Conservation (phyloP, 2,113 vertebrate genomes). For the Anser brachyrhynchus region DNA sequence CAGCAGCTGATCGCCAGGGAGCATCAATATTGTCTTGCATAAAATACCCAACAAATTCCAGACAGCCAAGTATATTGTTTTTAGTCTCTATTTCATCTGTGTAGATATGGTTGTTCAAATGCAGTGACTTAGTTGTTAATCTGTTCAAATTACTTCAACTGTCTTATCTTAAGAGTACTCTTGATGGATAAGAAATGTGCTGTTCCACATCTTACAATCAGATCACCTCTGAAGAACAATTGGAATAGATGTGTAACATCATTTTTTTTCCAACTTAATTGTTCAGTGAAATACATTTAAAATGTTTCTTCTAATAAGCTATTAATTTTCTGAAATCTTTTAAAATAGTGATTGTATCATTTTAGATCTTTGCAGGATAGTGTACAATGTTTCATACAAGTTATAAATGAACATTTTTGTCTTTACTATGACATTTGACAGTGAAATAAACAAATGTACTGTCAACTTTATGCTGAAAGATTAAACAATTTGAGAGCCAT, state of each 20-base stretch:
- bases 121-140: neutral
- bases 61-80: neutral
- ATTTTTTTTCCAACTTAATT: neutral
- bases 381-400: neutral
- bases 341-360: neutral
- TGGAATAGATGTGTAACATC: neutral
- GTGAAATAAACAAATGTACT: slow-evolving; percentile 59
- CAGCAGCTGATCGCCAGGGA: neutral
- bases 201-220: neutral
- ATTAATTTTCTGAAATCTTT: neutral
- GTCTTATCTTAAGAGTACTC: slow-evolving; percentile 9
- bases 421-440: slow-evolving; percentile 70
- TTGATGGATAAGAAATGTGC: neutral
- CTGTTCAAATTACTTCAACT: neutral
- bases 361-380: slow-evolving; percentile 23
- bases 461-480: slow-evolving; percentile 69
- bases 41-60: neutral
- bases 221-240: neutral
- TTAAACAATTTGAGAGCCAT: slow-evolving; percentile 53
- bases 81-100: neutral
- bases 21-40: neutral
- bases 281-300: neutral
- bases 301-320: neutral
- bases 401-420: slow-evolving; percentile 15
- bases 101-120: slow-evolving; percentile 7